A percentile compares a stretch with the other conserved stretches of the same genome.
These are phyloP conservation scores for Piprites chloris DNA, from an alignment of 2,113 vertebrate genomes.

Conservation along the genomic window DNA sequence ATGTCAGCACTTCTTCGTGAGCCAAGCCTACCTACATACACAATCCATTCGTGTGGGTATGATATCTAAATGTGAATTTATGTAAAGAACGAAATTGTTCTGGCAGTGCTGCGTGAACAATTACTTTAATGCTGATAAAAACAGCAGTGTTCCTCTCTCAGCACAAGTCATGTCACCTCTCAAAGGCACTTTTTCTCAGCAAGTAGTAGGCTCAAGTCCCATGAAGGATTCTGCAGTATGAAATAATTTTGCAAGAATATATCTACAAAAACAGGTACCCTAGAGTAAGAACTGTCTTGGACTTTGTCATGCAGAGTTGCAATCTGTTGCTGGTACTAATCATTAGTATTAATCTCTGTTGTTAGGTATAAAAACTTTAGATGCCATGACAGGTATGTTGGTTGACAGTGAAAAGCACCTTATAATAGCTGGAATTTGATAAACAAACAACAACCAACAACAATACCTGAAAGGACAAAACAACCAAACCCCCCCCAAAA, in stretches of 20 bases:
- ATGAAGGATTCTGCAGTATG: not conserved
- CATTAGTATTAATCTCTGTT: not conserved
- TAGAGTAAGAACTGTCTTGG: not conserved
- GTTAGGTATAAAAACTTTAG: not conserved
- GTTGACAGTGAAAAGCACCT: not conserved
- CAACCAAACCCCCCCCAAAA: fast-evolving
- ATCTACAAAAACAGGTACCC: not conserved
- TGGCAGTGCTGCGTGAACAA: not conserved
- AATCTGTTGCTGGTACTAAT: not conserved
- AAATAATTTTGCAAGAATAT: not conserved
- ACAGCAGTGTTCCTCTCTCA: not conserved
- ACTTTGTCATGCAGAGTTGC: not conserved
- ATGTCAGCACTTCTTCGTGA: not conserved
- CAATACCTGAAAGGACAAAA: too few species aligned
- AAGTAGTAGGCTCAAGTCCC: not conserved
- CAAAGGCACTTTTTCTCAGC: not conserved
- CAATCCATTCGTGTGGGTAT: not conserved
- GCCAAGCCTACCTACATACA: not conserved
- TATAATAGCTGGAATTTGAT: not conserved
- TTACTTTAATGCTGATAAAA: not conserved
- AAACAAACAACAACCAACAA: not conserved
- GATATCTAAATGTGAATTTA: not conserved
- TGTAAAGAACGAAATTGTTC: not conserved
- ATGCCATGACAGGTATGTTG: not conserved
- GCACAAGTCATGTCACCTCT: not conserved